Base-by-base conservation (phyloP, 2,888 invertebrate species). In the Oxyscelio sp. region DNA sequence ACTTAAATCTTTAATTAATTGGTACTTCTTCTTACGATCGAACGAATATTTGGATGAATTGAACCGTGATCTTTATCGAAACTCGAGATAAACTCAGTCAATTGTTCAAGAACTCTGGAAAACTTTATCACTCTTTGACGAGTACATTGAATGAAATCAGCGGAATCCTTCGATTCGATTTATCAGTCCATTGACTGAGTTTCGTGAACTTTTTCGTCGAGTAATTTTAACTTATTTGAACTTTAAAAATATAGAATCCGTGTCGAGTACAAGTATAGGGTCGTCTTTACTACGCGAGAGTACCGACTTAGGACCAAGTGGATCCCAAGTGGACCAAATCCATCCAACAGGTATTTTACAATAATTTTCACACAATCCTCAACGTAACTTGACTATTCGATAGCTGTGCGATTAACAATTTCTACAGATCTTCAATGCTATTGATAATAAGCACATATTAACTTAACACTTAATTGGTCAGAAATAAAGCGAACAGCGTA, bases 261-360 rank as follows among this genome's bases (percentile, higher is more conserved):
- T 91, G 61, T 93, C 93, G 38, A 94, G 92, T 50, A 90, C 91
- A 31, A 93, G 93, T 74, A 91, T 88, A 52, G 93, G 92, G 61
- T 93, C 93, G 0, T 90, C 93, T 31, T 91, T 92, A 34, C 80
- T 94, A 31, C 91, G 92, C 43, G 94, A 93, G 22, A 78, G 85
- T 59, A 87, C 85, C 48, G 93, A 93, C 34, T 71, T 87, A 45
- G 83, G 84, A 15, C 79, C 85, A n/a, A 89, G 87, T 45, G 91
- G 92, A 40, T 88, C 89, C 0, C 90, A 89, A 82, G 50, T 78
- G 43, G 92, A 92, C 38, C 91, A 91, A 61, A 83, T 66, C 21
- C 82, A 81, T 45, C 66, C 85, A 75, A 90, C 93, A 94, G 93
- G 93, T 94, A 93, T 90, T 85, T 78, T 9, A 54, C 48, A 54